phyloP scores from a whole-genome alignment of 2,797 vertebrate species.

The Acropternis orthonyx region DNA sequence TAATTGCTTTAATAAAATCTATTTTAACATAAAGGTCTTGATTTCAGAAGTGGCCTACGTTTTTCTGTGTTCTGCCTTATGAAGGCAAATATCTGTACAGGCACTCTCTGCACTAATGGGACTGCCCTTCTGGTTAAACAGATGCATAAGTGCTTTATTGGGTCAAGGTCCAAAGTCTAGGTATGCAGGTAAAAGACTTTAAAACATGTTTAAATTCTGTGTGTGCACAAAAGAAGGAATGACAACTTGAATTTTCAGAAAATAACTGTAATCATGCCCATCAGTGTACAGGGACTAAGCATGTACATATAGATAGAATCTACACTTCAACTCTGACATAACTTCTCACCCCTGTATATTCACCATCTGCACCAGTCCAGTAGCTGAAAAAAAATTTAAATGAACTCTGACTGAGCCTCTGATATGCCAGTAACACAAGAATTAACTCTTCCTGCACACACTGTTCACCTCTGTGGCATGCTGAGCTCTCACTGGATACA shows the following conservation, averaged over 20 bases:
- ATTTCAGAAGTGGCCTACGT: slow-evolving; percentile 10
- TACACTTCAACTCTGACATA: neutral
- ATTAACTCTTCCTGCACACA: neutral
- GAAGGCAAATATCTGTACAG: neutral
- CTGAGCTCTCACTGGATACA: neutral
- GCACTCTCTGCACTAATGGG: neutral
- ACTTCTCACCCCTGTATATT: neutral
- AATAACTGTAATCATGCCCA: neutral
- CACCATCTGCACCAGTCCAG: neutral
- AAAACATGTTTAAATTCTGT: neutral
- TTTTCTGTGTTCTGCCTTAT: neutral
- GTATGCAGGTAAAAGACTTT: neutral
- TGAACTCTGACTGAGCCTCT: neutral
- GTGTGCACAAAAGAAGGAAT: neutral
- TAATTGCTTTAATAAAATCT: slow-evolving; percentile 38
- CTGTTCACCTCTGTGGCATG: neutral
- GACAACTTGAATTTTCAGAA: neutral
- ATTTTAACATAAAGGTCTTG: slow-evolving; percentile 8
- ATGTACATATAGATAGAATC: neutral
- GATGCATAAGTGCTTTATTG: neutral
- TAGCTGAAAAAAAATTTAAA: neutral
- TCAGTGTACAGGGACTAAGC: neutral
- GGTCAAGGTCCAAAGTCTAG: neutral
- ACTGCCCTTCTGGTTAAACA: neutral
- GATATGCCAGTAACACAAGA: neutral